Evolutionary conservation across 2,113 vertebrate species (phyloP), one percentile per base, ranked within the genome.

Genomic region (Puntigrus tetrazona): DNA sequence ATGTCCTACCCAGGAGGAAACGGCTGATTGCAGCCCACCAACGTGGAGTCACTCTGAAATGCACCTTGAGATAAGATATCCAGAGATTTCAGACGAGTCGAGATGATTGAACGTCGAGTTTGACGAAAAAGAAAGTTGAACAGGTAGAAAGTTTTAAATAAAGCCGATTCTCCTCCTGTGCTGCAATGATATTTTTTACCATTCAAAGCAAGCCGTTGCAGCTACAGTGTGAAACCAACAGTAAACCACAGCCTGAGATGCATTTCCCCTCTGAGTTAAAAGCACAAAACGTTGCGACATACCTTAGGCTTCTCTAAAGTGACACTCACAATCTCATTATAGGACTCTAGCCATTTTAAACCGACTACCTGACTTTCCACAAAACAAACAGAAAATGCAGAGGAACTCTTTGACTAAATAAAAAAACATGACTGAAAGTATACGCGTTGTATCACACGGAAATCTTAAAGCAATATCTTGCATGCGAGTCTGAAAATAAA

Each of bases 161-260:
- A 89, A 72, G 83, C 72, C 73, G 80, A 85, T 41, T 82, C 59
- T 73, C 72, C 83, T 80, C 22, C 36, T 65, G 70, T 65, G 78
- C 77, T 86, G 81, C 82, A 84, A 82, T 83, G 78, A 87, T 86
- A 85, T 90, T 86, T 83, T 83, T 85, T 86, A 84, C 86, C 77
- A 90, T 88, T 88, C 82, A 87, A 86, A 87, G 84, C 70, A 79
- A 84, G 81, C 72, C 72, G 63, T 85, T 89, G 82, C 67, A 88
- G 87, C 88, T 89, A 89, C 86, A 89, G 87, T 89, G 85, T 75
- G 87, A 89, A 90, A 89, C 87, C 84, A 43, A 86, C 81, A 85
- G 65, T 79, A 87, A 89, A 90, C 88, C 88, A 86, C 89, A 90
- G 86, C 74, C 55, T 89, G 57, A 78, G 80, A 87, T 84, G 85